Base-by-base conservation (phyloP, 2,888 invertebrate species). In the Hydrotaea cyrtoneurina region DNA sequence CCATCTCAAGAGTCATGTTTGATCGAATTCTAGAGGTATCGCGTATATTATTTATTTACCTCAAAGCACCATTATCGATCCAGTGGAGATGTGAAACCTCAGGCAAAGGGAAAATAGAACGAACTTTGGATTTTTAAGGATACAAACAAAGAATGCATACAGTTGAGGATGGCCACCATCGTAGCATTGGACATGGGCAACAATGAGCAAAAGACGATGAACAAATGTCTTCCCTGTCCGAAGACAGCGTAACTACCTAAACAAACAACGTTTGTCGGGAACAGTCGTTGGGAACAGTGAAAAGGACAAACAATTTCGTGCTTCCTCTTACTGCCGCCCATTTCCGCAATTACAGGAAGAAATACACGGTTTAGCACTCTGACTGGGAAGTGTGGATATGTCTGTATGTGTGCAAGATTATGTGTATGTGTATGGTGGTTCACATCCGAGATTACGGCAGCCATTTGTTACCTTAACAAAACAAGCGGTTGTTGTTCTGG, bases 391-490 rank as follows among this genome's bases (percentile, higher is more conserved):
- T 55, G 55, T 55, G 21, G 55, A 31, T 31, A 7, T 31, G 31
- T 7, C 31, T 31, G 31, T 7, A 31, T 31, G 31, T 31, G 21
- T 55, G 11, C 7, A 13, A 39, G 39, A 8, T 4, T 13, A 10
- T 39, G 39, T 50, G 11, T 31, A 5, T 11, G 13, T 55, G 31
- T 31, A 31, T 4, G 55, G 7, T 39, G 39, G 39, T 23, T 13
- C 50, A 50, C 50, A 50, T 13, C 13, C n/a, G n/a, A 4, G n/a
- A 50, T 15, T 50, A 57, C 74, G 73, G 39, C 43, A 80, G 72
- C 46, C 71, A 72, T 80, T 84, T 75, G 71, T 78, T 78, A 78
- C 43, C 64, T 77, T 66, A 59, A 62, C 13, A 71, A 80, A n/a
- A 71, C 46, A 73, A 39, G 39, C 57, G 50, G 62, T 50, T 55